Evolutionary conservation across 1,140 invertebrate genomes (phyloP).

Genomic region (Meloidogyne exigua): DNA sequence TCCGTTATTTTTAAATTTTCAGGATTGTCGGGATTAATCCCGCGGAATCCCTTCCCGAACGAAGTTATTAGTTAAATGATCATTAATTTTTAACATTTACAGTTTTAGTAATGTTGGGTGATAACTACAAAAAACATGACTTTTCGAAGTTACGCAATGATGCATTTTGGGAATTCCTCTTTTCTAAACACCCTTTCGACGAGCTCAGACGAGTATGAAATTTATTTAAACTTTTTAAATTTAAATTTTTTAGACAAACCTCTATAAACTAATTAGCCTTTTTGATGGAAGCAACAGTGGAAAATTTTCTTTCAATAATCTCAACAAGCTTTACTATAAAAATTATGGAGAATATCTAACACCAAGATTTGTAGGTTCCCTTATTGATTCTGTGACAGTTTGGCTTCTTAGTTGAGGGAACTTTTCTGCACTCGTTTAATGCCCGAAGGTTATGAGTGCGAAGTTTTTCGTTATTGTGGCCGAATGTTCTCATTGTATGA

Average conservation of each 20-base stretch:
- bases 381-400: not conserved
- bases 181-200: not conserved
- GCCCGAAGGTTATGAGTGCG: not conserved
- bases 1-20: too few relatives aligned
- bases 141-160: not conserved
- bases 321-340: not conserved
- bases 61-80: too few relatives aligned
- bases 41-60: too few relatives aligned
- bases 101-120: not conserved
- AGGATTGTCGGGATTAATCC: too few relatives aligned
- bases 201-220: not conserved
- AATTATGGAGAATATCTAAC: slow-evolving; percentile 2
- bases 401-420: slow-evolving; percentile 1
- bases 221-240: not conserved
- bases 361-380: not conserved
- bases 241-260: not conserved
- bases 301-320: not conserved
- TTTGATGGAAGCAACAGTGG: not conserved
- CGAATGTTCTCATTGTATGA: not conserved
- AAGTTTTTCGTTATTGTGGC: not conserved
- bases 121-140: not conserved
- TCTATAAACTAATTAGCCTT: not conserved
- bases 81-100: too few relatives aligned
- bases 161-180: slow-evolving; percentile 1
- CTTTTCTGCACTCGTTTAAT: not conserved